A percentile compares a stretch with the other conserved stretches of the same genome.
Conservation (phyloP, 2,797 vertebrate genomes). For the Gadopsis marmoratus region DNA sequence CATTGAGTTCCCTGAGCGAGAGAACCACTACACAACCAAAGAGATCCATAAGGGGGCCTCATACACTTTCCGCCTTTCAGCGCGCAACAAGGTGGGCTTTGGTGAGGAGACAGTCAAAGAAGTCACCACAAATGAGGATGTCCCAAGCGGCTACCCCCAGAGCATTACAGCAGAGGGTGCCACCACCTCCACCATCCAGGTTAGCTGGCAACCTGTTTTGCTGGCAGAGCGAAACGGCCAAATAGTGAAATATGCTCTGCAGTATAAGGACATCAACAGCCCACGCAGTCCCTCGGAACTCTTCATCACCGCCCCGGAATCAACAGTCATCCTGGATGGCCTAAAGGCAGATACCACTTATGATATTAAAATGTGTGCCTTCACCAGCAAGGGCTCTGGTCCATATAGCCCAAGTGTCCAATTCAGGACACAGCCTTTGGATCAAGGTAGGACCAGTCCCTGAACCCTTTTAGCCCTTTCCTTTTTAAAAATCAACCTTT, state of each 20-base stretch:
- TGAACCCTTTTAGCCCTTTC: slow-evolving; percentile 67
- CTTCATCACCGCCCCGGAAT: slow-evolving; percentile 94
- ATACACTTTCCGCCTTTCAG: slow-evolving; percentile 94
- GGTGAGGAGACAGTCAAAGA: slow-evolving; percentile 98
- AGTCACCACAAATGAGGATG: slow-evolving; percentile 93
- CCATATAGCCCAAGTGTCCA: slow-evolving; percentile 99
- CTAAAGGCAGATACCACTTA: slow-evolving; percentile 99
- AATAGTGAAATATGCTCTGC: slow-evolving; percentile 94
- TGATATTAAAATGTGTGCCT: slow-evolving; percentile 99
- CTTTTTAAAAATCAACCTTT: slow-evolving; percentile 76
- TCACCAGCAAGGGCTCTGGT: slow-evolving; percentile 99
- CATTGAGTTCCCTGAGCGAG: slow-evolving; percentile 95
- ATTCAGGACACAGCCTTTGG: slow-evolving; percentile 99
- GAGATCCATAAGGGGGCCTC: slow-evolving; percentile 98
- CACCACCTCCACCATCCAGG: slow-evolving; percentile 93
- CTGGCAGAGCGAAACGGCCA: slow-evolving; percentile 95
- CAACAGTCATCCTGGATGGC: slow-evolving; percentile 92
- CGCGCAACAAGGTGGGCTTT: slow-evolving; percentile 98
- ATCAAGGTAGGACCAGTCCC: slow-evolving; percentile 99
- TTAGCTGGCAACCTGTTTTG: slow-evolving; percentile 93
- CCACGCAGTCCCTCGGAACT: slow-evolving; percentile 94
- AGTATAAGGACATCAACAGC: slow-evolving; percentile 99
- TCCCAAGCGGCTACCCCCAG: slow-evolving; percentile 96
- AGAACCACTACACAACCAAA: slow-evolving; percentile 98
- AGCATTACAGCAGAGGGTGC: slow-evolving; percentile 92